These are phyloP conservation scores for Tamias sibiricus DNA, from an alignment of 2,113 vertebrate genomes.

Conservation along the genomic window DNA sequence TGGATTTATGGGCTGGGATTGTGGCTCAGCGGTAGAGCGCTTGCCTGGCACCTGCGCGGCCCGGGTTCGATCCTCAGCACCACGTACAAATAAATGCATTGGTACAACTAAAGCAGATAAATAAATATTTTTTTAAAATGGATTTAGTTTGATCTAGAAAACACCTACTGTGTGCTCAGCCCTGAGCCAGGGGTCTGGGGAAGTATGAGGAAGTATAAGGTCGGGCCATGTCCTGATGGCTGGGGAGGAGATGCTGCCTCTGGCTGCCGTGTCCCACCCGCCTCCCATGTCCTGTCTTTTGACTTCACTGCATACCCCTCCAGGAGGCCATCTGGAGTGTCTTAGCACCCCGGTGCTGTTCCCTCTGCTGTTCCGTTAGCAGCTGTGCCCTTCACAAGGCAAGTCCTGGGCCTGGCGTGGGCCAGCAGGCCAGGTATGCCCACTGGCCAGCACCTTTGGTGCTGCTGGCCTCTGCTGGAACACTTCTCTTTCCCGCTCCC, in stretches of 20 bases:
- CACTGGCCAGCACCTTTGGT: background rate
- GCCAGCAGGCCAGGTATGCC: background rate
- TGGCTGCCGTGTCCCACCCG: rapidly evolving
- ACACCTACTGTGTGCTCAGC: background rate
- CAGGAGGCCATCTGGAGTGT: background rate
- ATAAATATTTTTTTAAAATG: too few relatives aligned
- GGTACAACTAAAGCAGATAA: too few relatives aligned
- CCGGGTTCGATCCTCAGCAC: too few relatives aligned
- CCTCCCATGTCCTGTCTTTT: background rate
- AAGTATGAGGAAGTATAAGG: background rate
- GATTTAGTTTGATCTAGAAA: background rate
- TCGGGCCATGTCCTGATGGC: background rate
- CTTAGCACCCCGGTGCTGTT: too few relatives aligned
- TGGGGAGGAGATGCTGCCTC: background rate
- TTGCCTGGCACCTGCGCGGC: too few relatives aligned
- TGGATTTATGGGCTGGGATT: too few relatives aligned
- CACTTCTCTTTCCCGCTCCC: background rate
- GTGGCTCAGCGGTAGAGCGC: too few relatives aligned
- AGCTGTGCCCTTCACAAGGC: background rate
- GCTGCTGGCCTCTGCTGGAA: background rate
- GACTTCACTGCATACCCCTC: background rate
- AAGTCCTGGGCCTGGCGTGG: background rate
- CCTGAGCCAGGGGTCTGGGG: background rate
- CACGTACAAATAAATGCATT: too few relatives aligned
- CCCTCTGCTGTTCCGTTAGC: background rate